Conservation (phyloP, 2,888 invertebrate genomes). For the Standfussiana lucernea region DNA sequence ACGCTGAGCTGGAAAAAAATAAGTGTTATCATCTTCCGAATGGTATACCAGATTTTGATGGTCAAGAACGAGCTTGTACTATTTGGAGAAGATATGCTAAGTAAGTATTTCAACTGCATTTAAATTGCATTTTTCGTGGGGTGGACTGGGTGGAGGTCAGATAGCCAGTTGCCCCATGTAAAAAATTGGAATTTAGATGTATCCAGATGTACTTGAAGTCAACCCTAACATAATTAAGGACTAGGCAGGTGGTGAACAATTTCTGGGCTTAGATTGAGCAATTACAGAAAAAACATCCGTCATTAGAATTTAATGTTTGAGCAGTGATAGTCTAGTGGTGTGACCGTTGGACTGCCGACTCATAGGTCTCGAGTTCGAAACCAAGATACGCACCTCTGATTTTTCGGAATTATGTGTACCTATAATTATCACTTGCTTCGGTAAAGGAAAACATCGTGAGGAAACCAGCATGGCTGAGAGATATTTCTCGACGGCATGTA, state of each 20-base stretch:
- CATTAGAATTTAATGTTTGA: too few relatives aligned
- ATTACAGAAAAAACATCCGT: not conserved
- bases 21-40: conserved; percentile 95
- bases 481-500: too few relatives aligned
- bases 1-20: conserved; percentile 96
- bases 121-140: not conserved
- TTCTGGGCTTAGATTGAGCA: not conserved
- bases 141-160: not conserved
- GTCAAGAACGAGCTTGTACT: conserved; percentile 95
- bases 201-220: not conserved
- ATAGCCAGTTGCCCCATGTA: not conserved
- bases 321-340: too few relatives aligned
- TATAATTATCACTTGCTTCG: too few relatives aligned
- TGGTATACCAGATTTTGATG: conserved; percentile 95
- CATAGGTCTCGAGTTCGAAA: too few relatives aligned
- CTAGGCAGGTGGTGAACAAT: not conserved
- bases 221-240: not conserved
- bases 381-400: too few relatives aligned
- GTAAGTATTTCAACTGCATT: conserved; percentile 85
- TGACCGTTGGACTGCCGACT: too few relatives aligned
- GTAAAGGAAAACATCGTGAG: too few relatives aligned
- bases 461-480: too few relatives aligned
- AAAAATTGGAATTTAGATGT: not conserved
- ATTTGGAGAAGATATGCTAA: conserved; percentile 97
- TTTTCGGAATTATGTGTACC: too few relatives aligned